A percentile compares a stretch with the other conserved stretches of the same genome.
phyloP scores from a whole-genome alignment of 2,888 invertebrate genomes.

The Galerucella calmariensis region DNA sequence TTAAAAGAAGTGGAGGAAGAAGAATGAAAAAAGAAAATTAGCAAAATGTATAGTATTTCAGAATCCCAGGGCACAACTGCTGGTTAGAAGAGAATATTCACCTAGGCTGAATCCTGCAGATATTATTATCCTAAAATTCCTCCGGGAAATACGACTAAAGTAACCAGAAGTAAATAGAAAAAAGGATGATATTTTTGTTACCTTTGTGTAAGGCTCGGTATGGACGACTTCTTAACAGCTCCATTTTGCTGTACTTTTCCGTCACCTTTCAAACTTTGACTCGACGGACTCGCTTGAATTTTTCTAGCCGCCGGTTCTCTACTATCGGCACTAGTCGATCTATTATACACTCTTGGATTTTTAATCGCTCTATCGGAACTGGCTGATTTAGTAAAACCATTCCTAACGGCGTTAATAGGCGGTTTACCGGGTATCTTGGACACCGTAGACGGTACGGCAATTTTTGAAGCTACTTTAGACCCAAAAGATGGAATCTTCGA shows the following conservation, averaged over 20 bases:
- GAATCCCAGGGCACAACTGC: no score
- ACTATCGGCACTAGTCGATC: slow-evolving; percentile 64
- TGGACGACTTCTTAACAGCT: slow-evolving; percentile 56
- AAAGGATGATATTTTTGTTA: slow-evolving; percentile 24
- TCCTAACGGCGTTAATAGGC: slow-evolving; percentile 56
- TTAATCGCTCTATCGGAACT: slow-evolving; percentile 55
- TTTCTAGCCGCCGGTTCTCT: slow-evolving; percentile 53
- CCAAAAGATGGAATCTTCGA: slow-evolving; percentile 51
- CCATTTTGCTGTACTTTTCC: slow-evolving; percentile 46
- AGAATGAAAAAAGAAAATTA: no score
- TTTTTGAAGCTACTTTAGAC: slow-evolving; percentile 54
- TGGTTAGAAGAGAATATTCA: no score
- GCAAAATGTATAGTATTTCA: no score
- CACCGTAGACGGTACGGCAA: slow-evolving; percentile 47
- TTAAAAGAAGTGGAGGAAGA: no score
- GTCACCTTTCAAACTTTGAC: slow-evolving; percentile 69
- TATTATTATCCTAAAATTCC: no score
- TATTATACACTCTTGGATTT: slow-evolving; percentile 53
- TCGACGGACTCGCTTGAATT: slow-evolving; percentile 69
- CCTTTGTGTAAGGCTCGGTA: slow-evolving; percentile 56
- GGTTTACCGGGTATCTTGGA: slow-evolving; percentile 64
- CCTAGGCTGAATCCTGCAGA: no score
- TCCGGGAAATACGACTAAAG: no score
- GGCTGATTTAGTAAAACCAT: slow-evolving; percentile 54
- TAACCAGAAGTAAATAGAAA: no score